phyloP scores from a whole-genome alignment of 2,113 vertebrate species.

The Corvus hawaiiensis region DNA sequence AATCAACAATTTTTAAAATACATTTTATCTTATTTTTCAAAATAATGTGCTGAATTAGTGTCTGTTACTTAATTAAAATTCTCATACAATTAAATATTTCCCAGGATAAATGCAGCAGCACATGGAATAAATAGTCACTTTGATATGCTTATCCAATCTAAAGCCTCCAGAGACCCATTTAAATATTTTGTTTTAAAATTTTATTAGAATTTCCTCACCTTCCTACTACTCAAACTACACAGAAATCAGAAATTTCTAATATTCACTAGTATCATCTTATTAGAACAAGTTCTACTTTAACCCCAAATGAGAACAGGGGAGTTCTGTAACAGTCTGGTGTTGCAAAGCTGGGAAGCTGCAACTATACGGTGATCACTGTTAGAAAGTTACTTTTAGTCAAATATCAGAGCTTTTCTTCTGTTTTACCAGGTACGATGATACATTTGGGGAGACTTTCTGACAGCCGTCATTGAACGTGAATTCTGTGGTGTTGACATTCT shows the following conservation, averaged over 20 bases:
- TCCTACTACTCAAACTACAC: not conserved
- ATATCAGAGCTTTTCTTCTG: not conserved
- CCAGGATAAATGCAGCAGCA: not conserved
- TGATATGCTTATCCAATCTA: not conserved
- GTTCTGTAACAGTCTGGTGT: not conserved
- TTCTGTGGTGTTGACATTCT: not conserved
- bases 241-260: not conserved
- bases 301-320: not conserved
- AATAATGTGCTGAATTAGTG: not conserved
- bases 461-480: not conserved
- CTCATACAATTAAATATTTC: not conserved
- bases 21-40: not conserved
- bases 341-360: not conserved
- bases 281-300: not conserved
- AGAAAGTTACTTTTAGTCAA: not conserved
- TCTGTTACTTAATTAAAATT: not conserved
- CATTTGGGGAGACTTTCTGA: not conserved
- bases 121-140: not conserved
- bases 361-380: not conserved
- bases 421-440: not conserved
- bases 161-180: not conserved
- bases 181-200: not conserved
- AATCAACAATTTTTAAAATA: not conserved
- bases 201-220: not conserved
- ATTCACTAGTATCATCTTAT: not conserved